Base-by-base conservation (phyloP, 1,140 invertebrate species). In the Caenorhabditis inopinata region DNA sequence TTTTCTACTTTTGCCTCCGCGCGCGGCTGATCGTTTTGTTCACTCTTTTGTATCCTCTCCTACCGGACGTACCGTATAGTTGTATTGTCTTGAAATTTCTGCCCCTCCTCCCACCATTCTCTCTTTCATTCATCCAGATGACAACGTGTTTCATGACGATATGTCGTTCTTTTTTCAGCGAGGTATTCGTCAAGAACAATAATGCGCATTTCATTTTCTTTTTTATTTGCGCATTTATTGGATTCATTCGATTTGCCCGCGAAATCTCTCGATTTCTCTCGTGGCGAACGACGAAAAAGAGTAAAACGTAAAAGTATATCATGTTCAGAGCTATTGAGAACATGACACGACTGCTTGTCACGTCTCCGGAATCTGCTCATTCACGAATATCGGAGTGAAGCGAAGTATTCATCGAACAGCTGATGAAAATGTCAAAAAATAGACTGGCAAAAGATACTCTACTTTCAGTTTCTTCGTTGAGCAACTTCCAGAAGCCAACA, bases 81-180 rank as follows among this genome's bases (percentile, higher is more conserved):
- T 68, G 58, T 68, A 68, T 68, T 68, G 58, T 68, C 58, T 68
- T 68, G 58, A 68, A 68, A 68, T 16, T 68, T 32, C 35, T 25
- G 3, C 58, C 23, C 58, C 58, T 42, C 58, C 58, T 16, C n/a
- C 58, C 58, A 6, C 11, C 51, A 32, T 16, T 16, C 32, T 58
- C 23, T 68, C 58, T 68, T 68, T 68, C 58, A 68, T 68, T 68
- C 58, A 68, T 68, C 58, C 58, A 32, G 23, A 68, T 27, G 27
- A 68, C 58, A 68, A 68, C 58, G 58, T 68, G 58, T 68, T 68
- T 68, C n/a, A 68, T 68, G 58, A 68, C 58, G 58, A 68, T 68
- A 68, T 68, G 58, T 68, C 58, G 58, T 68, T 68, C 58, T 68
- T 68, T 68, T 68, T 68, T 38, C 32, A 12, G 21, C 23, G 32